Base-by-base conservation (phyloP, 2,113 vertebrate genomes). In the Felis catus region DNA sequence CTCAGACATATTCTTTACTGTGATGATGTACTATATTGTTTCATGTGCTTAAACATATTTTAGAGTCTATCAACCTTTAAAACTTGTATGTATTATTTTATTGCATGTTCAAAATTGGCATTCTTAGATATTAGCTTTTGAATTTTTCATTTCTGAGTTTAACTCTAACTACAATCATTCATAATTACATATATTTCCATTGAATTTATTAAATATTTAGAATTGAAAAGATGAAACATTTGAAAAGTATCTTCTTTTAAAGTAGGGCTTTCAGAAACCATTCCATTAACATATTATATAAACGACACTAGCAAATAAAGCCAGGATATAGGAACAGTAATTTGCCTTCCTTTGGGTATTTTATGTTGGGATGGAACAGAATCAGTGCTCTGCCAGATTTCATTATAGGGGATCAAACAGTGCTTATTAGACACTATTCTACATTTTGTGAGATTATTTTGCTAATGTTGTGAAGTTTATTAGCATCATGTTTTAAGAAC, bases 181-280 rank as follows among this genome's bases (percentile, higher is more conserved):
- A 95, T 25, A 66, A 63, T 58, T 86, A 85, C 58, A 86, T 14
- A 58, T 81, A 94, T 66, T 92, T 3, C 27, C 19, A 15, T 23
- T 74, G 23, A 86, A 81, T 65, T 85, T 23, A 82, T 83, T 84
- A 87, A 79, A 9, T 92, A 65, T 58, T 93, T 76, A 91, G 14
- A 91, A 76, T 5, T 92, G 25, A 88, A 84, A 55, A 88, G 80
- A 93, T 80, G 10, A 94, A 94, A 83, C 31, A 78, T 90, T 92
- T 21, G 29, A 61, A 85, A 93, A 39, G 31, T 93, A 12, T 78
- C n/a, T 89, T 61, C 4, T 66, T 97, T 81, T 92, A 36, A 92
- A 4, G 45, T 71, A 82, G 7, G 18, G 58, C 36, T 78, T 91
- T 95, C 13, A 79, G 82, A 89, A 76, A 53, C 45, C 31, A 65